Percentiles rank a stretch among this genome's conserved stretches.
These are phyloP conservation scores for Pogonomyrmex barbatus DNA, from an alignment of 1,140 invertebrate species.

Conservation along the genomic window DNA sequence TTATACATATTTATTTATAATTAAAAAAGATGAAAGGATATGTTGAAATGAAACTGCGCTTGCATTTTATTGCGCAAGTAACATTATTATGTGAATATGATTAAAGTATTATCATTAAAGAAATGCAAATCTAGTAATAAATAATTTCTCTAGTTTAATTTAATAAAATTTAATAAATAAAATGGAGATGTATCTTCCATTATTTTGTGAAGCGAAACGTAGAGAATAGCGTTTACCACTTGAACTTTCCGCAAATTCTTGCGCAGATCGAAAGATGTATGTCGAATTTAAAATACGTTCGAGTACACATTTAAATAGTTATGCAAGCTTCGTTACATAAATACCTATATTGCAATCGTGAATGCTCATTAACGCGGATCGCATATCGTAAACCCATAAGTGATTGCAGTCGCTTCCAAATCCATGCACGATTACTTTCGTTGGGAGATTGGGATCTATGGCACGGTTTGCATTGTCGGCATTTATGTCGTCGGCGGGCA, in stretches of 20 bases:
- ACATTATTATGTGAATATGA: background rate
- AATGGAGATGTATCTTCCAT: background rate
- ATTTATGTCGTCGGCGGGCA: constrained; percentile 83
- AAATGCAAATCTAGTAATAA: background rate
- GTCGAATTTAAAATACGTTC: background rate
- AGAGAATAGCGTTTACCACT: background rate
- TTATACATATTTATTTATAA: background rate
- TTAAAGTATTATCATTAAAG: background rate
- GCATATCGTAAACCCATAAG: constrained; percentile 97
- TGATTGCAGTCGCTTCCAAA: constrained; percentile 96
- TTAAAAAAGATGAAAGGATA: background rate
- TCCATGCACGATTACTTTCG: constrained; percentile 97
- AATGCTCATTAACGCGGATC: constrained; percentile 94
- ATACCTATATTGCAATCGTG: constrained; percentile 85
- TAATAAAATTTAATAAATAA: background rate
- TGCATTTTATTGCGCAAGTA: background rate
- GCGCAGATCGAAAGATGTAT: background rate
- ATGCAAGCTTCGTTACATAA: constrained; percentile 4
- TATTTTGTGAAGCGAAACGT: background rate
- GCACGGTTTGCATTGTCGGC: constrained; percentile 83
- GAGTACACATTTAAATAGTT: background rate
- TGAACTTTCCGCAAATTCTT: background rate
- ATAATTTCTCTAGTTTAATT: background rate
- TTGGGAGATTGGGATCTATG: constrained; percentile 87
- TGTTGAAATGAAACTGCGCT: background rate